Base-by-base conservation (phyloP, 2,113 vertebrate species). In the Suricata suricatta region DNA sequence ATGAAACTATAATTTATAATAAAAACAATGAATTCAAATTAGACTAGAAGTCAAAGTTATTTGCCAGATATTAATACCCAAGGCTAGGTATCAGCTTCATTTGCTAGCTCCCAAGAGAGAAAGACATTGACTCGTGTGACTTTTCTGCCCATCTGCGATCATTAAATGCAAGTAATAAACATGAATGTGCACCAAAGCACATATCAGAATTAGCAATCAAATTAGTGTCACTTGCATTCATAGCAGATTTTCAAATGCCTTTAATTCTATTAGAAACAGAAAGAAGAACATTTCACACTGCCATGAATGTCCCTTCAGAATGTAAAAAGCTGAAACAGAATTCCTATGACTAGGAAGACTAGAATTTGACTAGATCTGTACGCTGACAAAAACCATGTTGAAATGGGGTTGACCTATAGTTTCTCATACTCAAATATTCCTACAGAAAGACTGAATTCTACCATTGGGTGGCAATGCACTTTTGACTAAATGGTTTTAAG, bases 261-360 rank as follows among this genome's bases (percentile, higher is more conserved):
- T 38, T 33, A 66, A 14, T 91, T 69, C 15, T 96, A 82, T 50
- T 93, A 35, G 1, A 96, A 83, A 90, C 68, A 31, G 17, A 57
- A 31, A 16, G 9, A 93, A 76, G 10, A 72, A 27, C 11, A 64
- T 71, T 93, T 76, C 52, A 79, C 19, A 35, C 33, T 54, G n/a
- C 1, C 25, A 50, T 68, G 17, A 98, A 95, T 91, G 9, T 3
- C 10, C 80, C 84, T 95, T 54, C 50, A 96, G 63, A 5, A 93
- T 95, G 47, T 72, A 93, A 86, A 54, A 54, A 97, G 47, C n/a
- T 68, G 41, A 81, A 98, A 98, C 87, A 14, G 68, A 80, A 93
- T 97, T 97, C 63, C 60, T 88, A 29, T 92, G 47, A 83, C 72
- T 64, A 97, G 63, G 15, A 19, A 94, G 79, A 31, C 44, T n/a